These are phyloP conservation scores for Noturus placidus DNA, from an alignment of 2,113 vertebrate genomes.

Conservation along the genomic window DNA sequence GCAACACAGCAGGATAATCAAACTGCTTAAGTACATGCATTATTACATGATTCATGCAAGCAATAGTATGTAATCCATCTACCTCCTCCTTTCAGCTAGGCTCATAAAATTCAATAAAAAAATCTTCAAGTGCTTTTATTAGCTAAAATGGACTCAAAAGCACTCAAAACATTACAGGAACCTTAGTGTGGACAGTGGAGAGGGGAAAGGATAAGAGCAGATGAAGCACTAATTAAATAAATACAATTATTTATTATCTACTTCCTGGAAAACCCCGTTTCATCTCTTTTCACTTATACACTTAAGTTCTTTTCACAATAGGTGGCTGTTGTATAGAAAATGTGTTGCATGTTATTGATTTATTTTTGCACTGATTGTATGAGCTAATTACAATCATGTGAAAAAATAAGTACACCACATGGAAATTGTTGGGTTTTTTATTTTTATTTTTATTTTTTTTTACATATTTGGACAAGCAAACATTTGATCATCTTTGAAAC, in stretches of 20 bases:
- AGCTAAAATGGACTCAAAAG: constrained; percentile 3
- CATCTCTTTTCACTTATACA: background rate
- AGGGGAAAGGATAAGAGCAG: constrained; percentile 3
- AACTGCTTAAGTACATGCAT: background rate
- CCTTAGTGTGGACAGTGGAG: background rate
- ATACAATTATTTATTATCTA: background rate
- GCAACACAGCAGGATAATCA: background rate
- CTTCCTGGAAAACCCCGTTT: background rate
- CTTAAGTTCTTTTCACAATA: background rate
- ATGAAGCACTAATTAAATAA: background rate
- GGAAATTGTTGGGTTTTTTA: too few species aligned
- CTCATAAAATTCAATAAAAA: background rate
- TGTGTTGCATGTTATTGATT: background rate
- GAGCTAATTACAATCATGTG: background rate
- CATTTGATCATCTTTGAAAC: too few species aligned
- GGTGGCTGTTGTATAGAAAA: background rate
- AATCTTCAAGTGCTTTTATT: constrained; percentile 7
- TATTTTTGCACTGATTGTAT: background rate
- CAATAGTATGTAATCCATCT: background rate
- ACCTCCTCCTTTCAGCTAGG: background rate
- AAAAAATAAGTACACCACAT: too few species aligned
- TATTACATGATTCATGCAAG: background rate
- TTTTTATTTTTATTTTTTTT: too few species aligned
- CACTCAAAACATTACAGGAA: constrained; percentile 44
- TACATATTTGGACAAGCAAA: too few species aligned